These are phyloP conservation scores for Spialia ferax DNA, from an alignment of 2,888 invertebrate species.

Conservation along the genomic window DNA sequence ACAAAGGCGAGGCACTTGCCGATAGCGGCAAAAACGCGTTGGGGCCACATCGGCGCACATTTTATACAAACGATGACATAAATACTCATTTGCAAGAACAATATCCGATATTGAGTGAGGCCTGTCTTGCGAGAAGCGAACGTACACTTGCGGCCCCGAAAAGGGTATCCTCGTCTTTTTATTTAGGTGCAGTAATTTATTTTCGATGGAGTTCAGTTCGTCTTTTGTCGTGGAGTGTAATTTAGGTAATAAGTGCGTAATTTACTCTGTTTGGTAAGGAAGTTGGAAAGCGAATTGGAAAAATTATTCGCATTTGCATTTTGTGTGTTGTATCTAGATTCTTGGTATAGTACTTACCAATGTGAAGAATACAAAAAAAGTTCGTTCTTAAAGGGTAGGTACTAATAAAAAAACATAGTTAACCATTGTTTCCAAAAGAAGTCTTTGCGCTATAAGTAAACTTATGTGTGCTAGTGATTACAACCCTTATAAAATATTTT, in stretches of 20 bases:
- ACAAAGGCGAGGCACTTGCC: conserved; percentile 54
- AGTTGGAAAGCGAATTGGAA: neutral
- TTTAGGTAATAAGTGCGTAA: neutral
- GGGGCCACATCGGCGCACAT: conserved; percentile 68
- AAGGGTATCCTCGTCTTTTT: conserved; percentile 13
- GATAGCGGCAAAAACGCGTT: conserved; percentile 61
- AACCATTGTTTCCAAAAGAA: too few species aligned
- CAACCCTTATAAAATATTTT: too few species aligned
- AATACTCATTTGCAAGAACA: conserved; percentile 86
- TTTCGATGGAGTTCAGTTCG: neutral
- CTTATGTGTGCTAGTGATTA: too few species aligned
- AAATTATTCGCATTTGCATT: neutral
- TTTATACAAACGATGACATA: conserved; percentile 84
- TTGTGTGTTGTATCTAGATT: neutral
- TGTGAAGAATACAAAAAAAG: too few species aligned
- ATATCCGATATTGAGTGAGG: conserved; percentile 86
- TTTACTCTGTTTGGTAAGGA: neutral
- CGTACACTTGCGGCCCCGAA: conserved; percentile 43
- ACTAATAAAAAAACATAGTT: too few species aligned
- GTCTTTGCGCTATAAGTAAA: too few species aligned
- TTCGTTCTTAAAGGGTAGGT: too few species aligned
- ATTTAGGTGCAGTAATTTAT: conserved; percentile 11
- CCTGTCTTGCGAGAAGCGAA: conserved; percentile 72
- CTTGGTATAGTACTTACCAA: too few species aligned
- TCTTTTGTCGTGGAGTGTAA: neutral